Conservation (phyloP, 1,140 invertebrate genomes). For the Agraylea sexmaculata region DNA sequence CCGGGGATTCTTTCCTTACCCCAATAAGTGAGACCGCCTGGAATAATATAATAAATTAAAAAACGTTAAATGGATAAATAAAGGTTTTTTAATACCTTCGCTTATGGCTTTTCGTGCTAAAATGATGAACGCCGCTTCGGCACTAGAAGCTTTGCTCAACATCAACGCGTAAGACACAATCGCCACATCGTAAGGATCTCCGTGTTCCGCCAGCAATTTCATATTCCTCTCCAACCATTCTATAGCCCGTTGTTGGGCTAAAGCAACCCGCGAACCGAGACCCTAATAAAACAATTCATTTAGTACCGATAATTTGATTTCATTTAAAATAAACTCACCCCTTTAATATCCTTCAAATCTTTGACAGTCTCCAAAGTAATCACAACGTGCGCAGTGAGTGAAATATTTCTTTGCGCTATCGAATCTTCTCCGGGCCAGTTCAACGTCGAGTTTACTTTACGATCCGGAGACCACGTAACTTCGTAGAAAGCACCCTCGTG, state of each 20-base stretch:
- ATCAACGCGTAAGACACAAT: conserved; percentile 81
- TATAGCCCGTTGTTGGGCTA: conserved; percentile 57
- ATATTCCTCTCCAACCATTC: conserved; percentile 78
- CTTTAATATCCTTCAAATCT: conserved; percentile 72
- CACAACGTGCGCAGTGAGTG: conserved; percentile 78
- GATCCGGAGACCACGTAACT: conserved; percentile 65
- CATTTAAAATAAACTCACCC: conserved; percentile 23
- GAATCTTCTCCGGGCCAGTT: conserved; percentile 34
- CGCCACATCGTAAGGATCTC: conserved; percentile 72
- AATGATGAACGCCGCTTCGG: conserved; percentile 70
- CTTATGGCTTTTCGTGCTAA: conserved; percentile 50
- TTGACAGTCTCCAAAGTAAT: conserved; percentile 73
- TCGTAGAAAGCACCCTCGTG: conserved; percentile 76
- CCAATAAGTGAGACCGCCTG: too few species aligned
- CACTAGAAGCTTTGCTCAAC: conserved; percentile 61
- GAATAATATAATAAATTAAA: too few species aligned
- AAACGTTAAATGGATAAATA: too few species aligned
- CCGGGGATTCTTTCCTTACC: too few species aligned
- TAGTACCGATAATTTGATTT: conserved; percentile 7
- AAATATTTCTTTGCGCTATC: conserved; percentile 63
- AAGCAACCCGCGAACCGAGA: conserved; percentile 56
- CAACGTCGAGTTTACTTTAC: conserved; percentile 69
- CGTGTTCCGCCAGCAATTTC: conserved; percentile 53
- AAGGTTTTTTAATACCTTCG: too few species aligned
- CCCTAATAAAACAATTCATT: too few species aligned